A percentile compares a stretch with the other conserved stretches of the same genome.
Evolutionary conservation across 2,888 invertebrate genomes (phyloP).

Genomic region (Lochmaea crataegi): DNA sequence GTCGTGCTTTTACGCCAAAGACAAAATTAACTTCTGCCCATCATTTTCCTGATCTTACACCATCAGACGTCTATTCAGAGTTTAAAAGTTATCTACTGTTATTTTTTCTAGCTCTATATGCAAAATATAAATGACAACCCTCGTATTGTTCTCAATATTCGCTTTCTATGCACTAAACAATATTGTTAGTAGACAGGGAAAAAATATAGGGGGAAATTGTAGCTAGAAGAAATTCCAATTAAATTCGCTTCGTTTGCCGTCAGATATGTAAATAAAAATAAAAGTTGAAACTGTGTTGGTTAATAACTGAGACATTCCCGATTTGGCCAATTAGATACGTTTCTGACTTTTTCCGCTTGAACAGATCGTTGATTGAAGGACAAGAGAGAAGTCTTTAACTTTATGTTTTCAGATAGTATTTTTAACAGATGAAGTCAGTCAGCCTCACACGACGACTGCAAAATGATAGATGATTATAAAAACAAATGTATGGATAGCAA

Average conservation of each 20-base stretch:
- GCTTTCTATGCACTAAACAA: background rate
- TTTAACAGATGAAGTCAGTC: slow-evolving; percentile 17
- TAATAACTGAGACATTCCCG: slow-evolving; percentile 10
- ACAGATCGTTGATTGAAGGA: slow-evolving; percentile 9
- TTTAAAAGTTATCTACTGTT: no score
- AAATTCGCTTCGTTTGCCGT: slow-evolving; percentile 15
- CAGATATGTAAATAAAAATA: slow-evolving; percentile 21
- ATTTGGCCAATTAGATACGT: slow-evolving; percentile 14
- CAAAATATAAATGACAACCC: background rate
- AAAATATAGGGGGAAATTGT: background rate
- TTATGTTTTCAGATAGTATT: slow-evolving; percentile 13
- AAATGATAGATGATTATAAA: background rate
- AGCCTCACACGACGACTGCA: slow-evolving; percentile 15
- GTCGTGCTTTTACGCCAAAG: background rate
- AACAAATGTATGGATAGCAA: background rate
- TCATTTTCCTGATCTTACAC: no score
- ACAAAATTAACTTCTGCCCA: no score
- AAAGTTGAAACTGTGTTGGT: slow-evolving; percentile 1
- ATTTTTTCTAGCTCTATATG: no score
- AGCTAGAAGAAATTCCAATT: slow-evolving; percentile 12
- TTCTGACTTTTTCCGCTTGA: slow-evolving; percentile 18
- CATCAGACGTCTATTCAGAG: no score
- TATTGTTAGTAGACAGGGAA: background rate
- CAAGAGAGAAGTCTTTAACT: slow-evolving; percentile 16
- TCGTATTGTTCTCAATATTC: background rate